These are phyloP conservation scores for Herpetotheres cachinnans DNA, from an alignment of 2,113 vertebrate genomes.

Conservation along the genomic window DNA sequence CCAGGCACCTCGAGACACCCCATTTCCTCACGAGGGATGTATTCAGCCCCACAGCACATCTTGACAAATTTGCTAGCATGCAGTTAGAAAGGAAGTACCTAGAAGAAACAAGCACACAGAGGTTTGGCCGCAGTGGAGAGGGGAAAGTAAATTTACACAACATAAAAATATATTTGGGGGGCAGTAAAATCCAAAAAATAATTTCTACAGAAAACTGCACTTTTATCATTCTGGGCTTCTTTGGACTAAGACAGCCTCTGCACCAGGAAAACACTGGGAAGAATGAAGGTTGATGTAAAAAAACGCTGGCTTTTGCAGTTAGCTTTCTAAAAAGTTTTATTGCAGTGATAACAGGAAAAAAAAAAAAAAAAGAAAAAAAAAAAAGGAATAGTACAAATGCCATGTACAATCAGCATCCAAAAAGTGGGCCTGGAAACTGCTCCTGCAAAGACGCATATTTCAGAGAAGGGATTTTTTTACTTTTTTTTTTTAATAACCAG, in stretches of 20 bases:
- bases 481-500: not conserved
- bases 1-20: not conserved
- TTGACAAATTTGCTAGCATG: not conserved
- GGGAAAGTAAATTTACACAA: not conserved
- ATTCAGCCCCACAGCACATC: not conserved
- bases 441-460: not conserved
- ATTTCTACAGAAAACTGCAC: not conserved
- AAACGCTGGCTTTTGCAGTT: not conserved
- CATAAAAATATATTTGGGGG: not conserved
- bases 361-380: not conserved
- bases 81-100: not conserved
- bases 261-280: not conserved
- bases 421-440: not conserved
- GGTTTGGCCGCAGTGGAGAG: not conserved
- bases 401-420: not conserved
- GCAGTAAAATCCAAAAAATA: not conserved
- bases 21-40: fast-evolving
- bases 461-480: not conserved
- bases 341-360: not conserved
- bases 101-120: not conserved
- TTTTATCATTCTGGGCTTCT: not conserved
- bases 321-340: not conserved
- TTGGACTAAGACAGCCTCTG: not conserved
- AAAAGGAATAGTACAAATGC: not conserved
- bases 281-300: not conserved